phyloP scores from a whole-genome alignment of 2,888 invertebrate species.

The Timandra comae region DNA sequence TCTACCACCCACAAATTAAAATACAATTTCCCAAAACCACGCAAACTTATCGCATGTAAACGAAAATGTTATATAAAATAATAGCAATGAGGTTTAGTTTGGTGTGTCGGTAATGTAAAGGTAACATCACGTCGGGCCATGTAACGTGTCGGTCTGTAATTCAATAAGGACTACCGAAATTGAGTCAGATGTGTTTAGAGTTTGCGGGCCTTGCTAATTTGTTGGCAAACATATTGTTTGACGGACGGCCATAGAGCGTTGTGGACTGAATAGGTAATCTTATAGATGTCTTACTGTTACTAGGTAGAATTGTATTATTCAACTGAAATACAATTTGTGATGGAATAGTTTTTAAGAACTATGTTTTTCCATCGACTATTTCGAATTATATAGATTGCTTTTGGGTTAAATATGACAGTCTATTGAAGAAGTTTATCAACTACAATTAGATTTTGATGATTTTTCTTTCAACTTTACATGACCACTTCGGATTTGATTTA shows the following conservation, averaged over 20 bases:
- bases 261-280: slow-evolving; percentile 3
- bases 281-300: too few species aligned
- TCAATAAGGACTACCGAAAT: slow-evolving; percentile 71
- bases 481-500: too few species aligned
- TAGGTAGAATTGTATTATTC: too few species aligned
- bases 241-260: slow-evolving; percentile 24
- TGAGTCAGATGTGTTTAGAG: slow-evolving; percentile 65
- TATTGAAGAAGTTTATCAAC: too few species aligned
- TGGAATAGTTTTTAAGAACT: too few species aligned
- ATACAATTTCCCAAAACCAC: slow-evolving; percentile 10
- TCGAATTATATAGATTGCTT: too few species aligned
- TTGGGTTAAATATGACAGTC: too few species aligned
- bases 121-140: slow-evolving; percentile 23
- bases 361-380: too few species aligned
- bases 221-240: slow-evolving; percentile 67
- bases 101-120: slow-evolving; percentile 4
- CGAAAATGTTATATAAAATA: slow-evolving; percentile 7
- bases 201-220: slow-evolving; percentile 64
- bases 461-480: too few species aligned
- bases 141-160: slow-evolving; percentile 69
- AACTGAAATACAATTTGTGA: too few species aligned
- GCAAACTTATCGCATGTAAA: slow-evolving; percentile 7
- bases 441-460: too few species aligned
- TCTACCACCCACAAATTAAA: slow-evolving; percentile 11
- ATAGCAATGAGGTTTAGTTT: slow-evolving; percentile 13